Percentiles rank a stretch among this genome's conserved stretches.
Evolutionary conservation across 2,797 vertebrate species (phyloP).

Genomic region (Pseudomugil tenellus): DNA sequence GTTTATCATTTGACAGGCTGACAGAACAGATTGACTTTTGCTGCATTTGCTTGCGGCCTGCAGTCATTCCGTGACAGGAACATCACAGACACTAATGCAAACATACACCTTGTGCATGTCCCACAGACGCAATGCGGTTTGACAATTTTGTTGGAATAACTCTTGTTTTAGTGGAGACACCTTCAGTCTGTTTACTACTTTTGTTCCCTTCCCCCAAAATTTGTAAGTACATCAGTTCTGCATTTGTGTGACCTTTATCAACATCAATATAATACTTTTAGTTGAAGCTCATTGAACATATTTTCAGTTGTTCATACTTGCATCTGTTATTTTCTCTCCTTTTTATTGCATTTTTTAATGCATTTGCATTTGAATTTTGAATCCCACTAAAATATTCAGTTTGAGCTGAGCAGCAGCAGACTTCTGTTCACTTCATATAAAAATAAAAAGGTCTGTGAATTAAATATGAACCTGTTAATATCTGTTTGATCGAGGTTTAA

Average conservation of each 20-base stretch:
- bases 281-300: background rate
- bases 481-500: slow-evolving; percentile 55
- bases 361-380: background rate
- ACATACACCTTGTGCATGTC: background rate
- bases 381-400: background rate
- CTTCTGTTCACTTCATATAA: slow-evolving; percentile 21
- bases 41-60: background rate
- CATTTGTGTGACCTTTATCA: background rate
- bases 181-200: too few species aligned
- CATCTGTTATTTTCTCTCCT: background rate
- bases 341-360: too few species aligned
- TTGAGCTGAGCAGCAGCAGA: slow-evolving; percentile 9
- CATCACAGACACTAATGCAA: background rate
- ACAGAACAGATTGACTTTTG: slow-evolving; percentile 1
- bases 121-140: background rate
- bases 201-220: too few species aligned
- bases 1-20: background rate
- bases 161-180: background rate
- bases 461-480: slow-evolving; percentile 54
- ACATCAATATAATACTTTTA: background rate
- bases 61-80: background rate
- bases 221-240: background rate
- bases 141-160: background rate
- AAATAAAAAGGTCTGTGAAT: background rate
- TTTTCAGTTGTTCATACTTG: background rate